Evolutionary conservation across 1,140 invertebrate genomes (phyloP), one percentile per base, ranked within the genome.

Genomic region (Linepithema humile): DNA sequence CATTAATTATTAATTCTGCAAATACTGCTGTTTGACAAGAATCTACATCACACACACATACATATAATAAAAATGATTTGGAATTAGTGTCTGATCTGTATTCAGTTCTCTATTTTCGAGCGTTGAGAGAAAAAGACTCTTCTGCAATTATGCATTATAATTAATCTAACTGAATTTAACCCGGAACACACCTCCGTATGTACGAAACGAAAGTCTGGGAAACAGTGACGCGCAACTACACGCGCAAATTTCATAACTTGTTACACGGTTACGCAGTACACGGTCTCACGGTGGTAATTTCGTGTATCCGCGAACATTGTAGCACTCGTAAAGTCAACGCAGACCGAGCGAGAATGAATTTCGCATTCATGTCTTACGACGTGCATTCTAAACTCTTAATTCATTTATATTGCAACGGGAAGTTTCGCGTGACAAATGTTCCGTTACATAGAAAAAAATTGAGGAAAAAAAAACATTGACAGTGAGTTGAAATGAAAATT

Each of bases 271-370:
- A 48, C 12, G n/a, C 20, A 29, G 12, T 9, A 40, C n/a, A 48
- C 65, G 65, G 48, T 77, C 20, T 48, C 12, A 29, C 29, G 59
- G 48, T 65, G 32, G 40, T n/a, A 62, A 75, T 75, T 62, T 75
- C 72, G 20, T 17, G 26, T 60, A 40, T 32, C 53, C 38, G 15
- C n/a, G 40, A 50, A 35, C 40, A 23, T 23, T 17, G 26, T 35
- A 20, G 62, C n/a, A 40, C 35, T 70, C 32, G 48, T 55, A 70
- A 55, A 70, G 35, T 80, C 48, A 35, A 43, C 35, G 29, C 70
- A 55, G 45, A 4, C 12, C 48, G 45, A 10, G 20, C 32, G 65
- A 23, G 10, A 57, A 80, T 72, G 67, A 23, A 70, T 70, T 45
- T 53, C 32, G 17, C 48, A 9, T 53, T 80, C 38, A 40, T 12